Evolutionary conservation across 2,113 vertebrate species (phyloP).

Genomic region (Copsychus sechellarum): DNA sequence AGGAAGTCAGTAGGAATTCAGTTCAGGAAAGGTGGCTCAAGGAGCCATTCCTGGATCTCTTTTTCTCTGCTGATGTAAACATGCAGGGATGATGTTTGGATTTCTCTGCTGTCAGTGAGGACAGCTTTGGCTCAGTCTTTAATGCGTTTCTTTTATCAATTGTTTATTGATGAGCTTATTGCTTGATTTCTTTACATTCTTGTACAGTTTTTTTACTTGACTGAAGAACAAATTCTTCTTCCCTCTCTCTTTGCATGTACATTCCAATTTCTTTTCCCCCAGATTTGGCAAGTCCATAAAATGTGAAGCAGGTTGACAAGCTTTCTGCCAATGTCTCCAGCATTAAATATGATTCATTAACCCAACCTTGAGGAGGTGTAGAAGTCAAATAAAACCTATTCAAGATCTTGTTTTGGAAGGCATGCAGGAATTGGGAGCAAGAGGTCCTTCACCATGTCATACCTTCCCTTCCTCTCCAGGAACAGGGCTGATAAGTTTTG

Average conservation of each 20-base stretch:
- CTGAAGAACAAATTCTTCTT: background rate
- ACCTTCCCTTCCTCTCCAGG: background rate
- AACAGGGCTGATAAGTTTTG: background rate
- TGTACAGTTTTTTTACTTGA: accelerated
- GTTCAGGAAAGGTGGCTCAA: background rate
- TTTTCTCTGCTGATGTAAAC: background rate
- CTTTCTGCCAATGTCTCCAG: background rate
- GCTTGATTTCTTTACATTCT: background rate
- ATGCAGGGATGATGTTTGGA: background rate
- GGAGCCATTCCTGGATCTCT: background rate
- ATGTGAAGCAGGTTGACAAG: background rate
- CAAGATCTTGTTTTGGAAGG: background rate
- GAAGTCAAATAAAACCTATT: background rate
- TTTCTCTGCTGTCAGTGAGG: background rate
- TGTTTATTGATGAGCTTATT: background rate
- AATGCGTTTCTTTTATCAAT: background rate
- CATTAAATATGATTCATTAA: background rate
- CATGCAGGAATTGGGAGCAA: accelerated
- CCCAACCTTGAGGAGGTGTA: background rate
- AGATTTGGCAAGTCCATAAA: background rate
- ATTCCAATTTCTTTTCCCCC: background rate
- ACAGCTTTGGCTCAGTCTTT: background rate
- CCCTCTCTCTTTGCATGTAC: background rate
- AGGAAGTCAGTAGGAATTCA: background rate
- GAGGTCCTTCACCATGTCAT: background rate